phyloP scores from a whole-genome alignment of 2,113 vertebrate genomes.

The Xiphorhynchus elegans region DNA sequence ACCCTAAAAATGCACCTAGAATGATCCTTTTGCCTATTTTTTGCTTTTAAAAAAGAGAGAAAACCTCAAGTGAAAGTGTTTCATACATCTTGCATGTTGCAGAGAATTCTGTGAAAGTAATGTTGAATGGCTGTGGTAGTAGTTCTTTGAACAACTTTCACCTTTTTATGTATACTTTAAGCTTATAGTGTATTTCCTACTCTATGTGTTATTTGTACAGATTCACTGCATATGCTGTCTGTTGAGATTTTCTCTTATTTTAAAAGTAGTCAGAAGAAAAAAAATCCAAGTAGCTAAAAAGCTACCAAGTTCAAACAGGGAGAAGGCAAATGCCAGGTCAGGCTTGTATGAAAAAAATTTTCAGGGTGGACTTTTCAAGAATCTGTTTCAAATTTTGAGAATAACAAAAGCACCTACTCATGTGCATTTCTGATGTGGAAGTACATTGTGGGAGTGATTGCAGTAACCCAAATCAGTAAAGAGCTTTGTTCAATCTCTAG shows the following conservation, averaged over 20 bases:
- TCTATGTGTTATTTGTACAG: neutral
- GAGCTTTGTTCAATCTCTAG: constrained; percentile 69
- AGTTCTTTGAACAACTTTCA: neutral
- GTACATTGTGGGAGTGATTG: neutral
- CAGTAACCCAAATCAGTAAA: neutral
- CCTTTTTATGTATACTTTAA: neutral
- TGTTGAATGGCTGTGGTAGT: neutral
- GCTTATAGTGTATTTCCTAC: neutral
- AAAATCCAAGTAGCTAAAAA: neutral
- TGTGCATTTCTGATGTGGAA: neutral
- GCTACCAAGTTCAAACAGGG: neutral
- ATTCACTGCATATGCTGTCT: neutral
- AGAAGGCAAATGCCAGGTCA: neutral
- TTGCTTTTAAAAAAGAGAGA: neutral
- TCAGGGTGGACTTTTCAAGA: neutral
- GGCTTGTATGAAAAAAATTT: neutral
- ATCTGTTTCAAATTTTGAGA: neutral
- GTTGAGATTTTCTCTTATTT: neutral
- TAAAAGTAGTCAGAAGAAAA: neutral
- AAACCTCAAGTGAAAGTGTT: neutral
- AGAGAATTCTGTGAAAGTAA: neutral
- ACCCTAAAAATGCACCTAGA: neutral
- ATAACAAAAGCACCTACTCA: neutral
- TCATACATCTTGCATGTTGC: neutral
- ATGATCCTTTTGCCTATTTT: neutral